Conservation (phyloP, 2,888 invertebrate genomes). For the Trissoscelio sp. region DNA sequence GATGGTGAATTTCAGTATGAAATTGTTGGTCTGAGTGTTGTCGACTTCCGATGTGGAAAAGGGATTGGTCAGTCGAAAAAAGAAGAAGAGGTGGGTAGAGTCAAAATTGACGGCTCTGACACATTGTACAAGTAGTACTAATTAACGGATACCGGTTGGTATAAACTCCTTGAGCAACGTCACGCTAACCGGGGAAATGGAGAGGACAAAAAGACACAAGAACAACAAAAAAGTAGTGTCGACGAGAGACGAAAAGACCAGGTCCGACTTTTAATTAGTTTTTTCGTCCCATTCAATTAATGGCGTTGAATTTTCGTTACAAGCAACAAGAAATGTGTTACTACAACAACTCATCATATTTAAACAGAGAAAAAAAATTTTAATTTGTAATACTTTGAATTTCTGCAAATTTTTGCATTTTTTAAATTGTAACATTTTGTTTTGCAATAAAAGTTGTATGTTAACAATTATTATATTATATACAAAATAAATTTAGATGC, state of each 20-base stretch:
- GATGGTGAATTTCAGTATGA: background rate
- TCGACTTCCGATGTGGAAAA: conserved; percentile 74
- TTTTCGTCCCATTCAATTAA: conserved; percentile 44
- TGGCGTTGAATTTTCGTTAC: conserved; percentile 20
- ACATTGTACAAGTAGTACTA: conserved; percentile 79
- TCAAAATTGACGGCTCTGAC: conserved; percentile 70
- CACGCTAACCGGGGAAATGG: conserved; percentile 60
- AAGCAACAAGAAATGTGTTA: conserved; percentile 31
- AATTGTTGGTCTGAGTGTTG: conserved; percentile 43
- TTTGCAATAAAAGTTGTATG: too few species aligned
- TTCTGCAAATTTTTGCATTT: too few species aligned
- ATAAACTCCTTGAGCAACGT: conserved; percentile 70
- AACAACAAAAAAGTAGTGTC: conserved; percentile 43
- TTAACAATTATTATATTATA: too few species aligned
- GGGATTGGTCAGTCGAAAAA: conserved; percentile 71
- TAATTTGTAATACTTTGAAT: too few species aligned
- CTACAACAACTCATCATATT: too few species aligned
- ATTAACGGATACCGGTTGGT: conserved; percentile 74
- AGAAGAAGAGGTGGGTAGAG: conserved; percentile 71
- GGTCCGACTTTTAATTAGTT: conserved; percentile 61
- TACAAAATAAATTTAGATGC: too few species aligned
- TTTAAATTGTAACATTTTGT: too few species aligned
- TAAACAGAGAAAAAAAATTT: too few species aligned
- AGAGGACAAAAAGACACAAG: conserved; percentile 51
- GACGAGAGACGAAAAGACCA: conserved; percentile 25